These are phyloP conservation scores for Samia ricini DNA, from an alignment of 1,140 invertebrate genomes.

Conservation along the genomic window DNA sequence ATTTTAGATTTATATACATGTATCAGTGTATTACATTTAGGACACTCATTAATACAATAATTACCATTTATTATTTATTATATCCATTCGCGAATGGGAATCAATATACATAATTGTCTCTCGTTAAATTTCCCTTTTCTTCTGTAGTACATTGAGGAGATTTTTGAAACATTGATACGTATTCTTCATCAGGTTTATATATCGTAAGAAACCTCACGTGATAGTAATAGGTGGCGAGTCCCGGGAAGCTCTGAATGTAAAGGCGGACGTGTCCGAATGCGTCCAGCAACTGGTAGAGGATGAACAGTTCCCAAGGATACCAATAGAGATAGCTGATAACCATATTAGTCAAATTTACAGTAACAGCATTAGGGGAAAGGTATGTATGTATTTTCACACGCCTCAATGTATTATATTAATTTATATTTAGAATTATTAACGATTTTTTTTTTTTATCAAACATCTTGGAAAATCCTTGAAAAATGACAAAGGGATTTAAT, in stretches of 20 bases:
- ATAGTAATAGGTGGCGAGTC: slow-evolving; percentile 95
- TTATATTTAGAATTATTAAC: not conserved
- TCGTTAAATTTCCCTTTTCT: too few species aligned
- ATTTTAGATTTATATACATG: too few species aligned
- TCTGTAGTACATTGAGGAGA: too few species aligned
- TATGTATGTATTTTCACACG: not conserved
- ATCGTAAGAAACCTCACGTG: slow-evolving; percentile 95
- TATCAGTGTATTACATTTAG: too few species aligned
- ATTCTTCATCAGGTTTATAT: slow-evolving; percentile 89
- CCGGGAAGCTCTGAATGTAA: slow-evolving; percentile 90
- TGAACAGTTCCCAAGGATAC: slow-evolving; percentile 92
- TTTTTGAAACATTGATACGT: not conserved
- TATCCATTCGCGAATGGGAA: too few species aligned
- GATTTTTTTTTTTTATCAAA: too few species aligned
- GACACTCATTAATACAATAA: too few species aligned
- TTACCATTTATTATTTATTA: too few species aligned
- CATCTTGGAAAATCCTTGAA: too few species aligned
- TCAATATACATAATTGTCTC: too few species aligned
- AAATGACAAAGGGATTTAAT: too few species aligned
- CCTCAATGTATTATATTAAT: too few species aligned
- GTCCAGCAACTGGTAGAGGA: slow-evolving; percentile 87
- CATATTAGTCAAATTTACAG: slow-evolving; percentile 94
- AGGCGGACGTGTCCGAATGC: slow-evolving; percentile 90
- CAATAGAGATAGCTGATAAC: slow-evolving; percentile 95
- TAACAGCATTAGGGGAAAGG: slow-evolving; percentile 90